Base-by-base conservation (phyloP, 2,113 vertebrate genomes). In the Tyrannus savana region DNA sequence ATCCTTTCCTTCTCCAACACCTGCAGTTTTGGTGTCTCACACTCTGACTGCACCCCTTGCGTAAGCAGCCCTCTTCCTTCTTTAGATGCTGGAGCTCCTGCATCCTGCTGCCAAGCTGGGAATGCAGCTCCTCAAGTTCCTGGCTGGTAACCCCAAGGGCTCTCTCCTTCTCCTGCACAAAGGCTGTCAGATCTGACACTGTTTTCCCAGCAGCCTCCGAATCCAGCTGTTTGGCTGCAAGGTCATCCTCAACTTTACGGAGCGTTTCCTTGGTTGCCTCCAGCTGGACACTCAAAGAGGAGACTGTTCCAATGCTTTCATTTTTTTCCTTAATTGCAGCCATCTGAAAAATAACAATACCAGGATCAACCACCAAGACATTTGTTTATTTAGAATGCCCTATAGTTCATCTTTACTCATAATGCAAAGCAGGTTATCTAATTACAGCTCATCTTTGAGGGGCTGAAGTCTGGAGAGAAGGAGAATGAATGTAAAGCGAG, bases 141-240 rank as follows among this genome's bases (percentile, higher is more conserved):
- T 79, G 78, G 11, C 84, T 92, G 73, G 96, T 95, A 37, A 56
- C 84, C 73, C 98, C 97, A 1, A 98, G 96, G 80, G 97, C 78
- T 8, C 78, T 77, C 31, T 96, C 96, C 19, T 96, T 98, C 56
- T 98, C 98, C 62, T 96, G 91, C 42, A 98, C 84, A 25, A 73
- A 74, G 5, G 52, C 47, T 0, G 55, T 95, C 91, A 98, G 69
- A 49, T 95, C 94, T 0, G 93, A 84, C 17, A 96, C 81, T 0
- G 87, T 97, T 66, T 97, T 96, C 94, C 98, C 97, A 7, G 98
- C 97, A 25, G 90, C 87, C 94, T 98, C 97, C 84, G 98, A 86
- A 19, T 58, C 56, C 10, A 94, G 66, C 35, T 95, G 96, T 73
- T 97, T 97, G 73, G 92, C 91, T 4, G 63, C 73, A 81, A 98